These are phyloP conservation scores for Rhyzopertha dominica DNA, from an alignment of 1,140 invertebrate species.

Conservation along the genomic window DNA sequence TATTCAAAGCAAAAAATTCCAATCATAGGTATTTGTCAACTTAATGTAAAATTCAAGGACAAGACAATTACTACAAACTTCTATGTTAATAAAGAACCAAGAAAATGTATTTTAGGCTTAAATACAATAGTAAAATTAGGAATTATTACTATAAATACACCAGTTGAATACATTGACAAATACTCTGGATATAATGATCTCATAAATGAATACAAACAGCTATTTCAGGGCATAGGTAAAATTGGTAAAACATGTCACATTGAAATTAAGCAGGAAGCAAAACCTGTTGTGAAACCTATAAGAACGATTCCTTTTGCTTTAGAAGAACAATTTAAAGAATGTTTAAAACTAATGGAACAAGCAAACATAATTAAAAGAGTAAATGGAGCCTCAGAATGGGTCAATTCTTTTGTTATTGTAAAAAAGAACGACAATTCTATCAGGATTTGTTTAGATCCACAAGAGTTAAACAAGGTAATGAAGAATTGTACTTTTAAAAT, in stretches of 20 bases:
- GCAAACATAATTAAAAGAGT: constrained; percentile 34
- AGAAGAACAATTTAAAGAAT: constrained; percentile 20
- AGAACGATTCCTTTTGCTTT: constrained; percentile 18
- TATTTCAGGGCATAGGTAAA: constrained; percentile 11
- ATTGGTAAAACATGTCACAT: constrained; percentile 7
- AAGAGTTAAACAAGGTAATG: constrained; percentile 42
- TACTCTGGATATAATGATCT: constrained; percentile 5
- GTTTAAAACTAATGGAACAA: constrained; percentile 24
- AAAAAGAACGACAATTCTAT: constrained; percentile 40
- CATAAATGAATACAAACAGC: constrained; percentile 7
- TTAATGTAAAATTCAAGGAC: constrained; percentile 11
- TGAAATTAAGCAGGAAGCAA: constrained; percentile 9
- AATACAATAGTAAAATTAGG: constrained; percentile 5
- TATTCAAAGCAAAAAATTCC: constrained; percentile 13
- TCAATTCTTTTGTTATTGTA: constrained; percentile 41
- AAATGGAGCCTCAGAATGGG: constrained; percentile 41
- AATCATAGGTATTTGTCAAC: constrained; percentile 12
- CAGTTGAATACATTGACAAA: constrained; percentile 4
- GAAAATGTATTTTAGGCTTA: neutral
- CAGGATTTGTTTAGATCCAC: constrained; percentile 44
- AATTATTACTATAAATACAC: constrained; percentile 13
- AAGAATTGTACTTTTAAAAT: constrained; percentile 43
- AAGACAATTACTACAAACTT: constrained; percentile 11
- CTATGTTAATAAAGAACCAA: constrained; percentile 11
- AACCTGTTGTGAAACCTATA: constrained; percentile 10